phyloP scores from a whole-genome alignment of 2,888 invertebrate species.

The Drosophila testacea region DNA sequence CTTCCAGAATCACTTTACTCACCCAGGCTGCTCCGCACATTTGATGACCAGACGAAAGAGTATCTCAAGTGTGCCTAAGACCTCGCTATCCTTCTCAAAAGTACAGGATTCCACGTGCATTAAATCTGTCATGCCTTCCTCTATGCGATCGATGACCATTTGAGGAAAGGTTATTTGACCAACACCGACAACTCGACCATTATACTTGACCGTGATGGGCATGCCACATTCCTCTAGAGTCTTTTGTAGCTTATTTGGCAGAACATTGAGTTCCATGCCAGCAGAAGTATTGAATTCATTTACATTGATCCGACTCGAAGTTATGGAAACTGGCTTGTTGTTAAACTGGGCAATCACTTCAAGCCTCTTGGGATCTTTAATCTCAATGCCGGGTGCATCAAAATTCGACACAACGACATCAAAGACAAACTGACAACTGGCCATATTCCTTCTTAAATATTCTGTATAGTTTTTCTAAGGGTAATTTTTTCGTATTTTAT shows the following conservation, averaged over 20 bases:
- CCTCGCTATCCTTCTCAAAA: slow-evolving; percentile 45
- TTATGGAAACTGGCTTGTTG: slow-evolving; percentile 47
- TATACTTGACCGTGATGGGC: slow-evolving; percentile 60
- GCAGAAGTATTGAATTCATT: slow-evolving; percentile 73
- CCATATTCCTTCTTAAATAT: slow-evolving; percentile 19
- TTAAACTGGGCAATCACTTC: slow-evolving; percentile 63
- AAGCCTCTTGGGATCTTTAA: slow-evolving; percentile 50
- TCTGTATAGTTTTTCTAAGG: too few species aligned
- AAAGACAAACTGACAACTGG: slow-evolving; percentile 57
- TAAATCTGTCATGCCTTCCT: slow-evolving; percentile 55
- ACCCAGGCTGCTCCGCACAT: slow-evolving; percentile 62
- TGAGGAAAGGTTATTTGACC: slow-evolving; percentile 65
- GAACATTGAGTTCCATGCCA: slow-evolving; percentile 56
- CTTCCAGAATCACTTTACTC: not conserved
- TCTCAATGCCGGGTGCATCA: slow-evolving; percentile 34
- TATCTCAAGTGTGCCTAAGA: slow-evolving; percentile 64
- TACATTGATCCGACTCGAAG: slow-evolving; percentile 76
- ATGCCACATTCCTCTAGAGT: slow-evolving; percentile 68
- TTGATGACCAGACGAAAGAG: slow-evolving; percentile 70
- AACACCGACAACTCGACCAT: slow-evolving; percentile 53
- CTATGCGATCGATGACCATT: slow-evolving; percentile 57
- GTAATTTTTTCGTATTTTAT: not conserved
- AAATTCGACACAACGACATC: slow-evolving; percentile 72
- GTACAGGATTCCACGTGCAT: slow-evolving; percentile 58
- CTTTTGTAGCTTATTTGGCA: slow-evolving; percentile 55